phyloP scores from a whole-genome alignment of 2,797 vertebrate genomes.

The Pseudopleuronectes americanus region DNA sequence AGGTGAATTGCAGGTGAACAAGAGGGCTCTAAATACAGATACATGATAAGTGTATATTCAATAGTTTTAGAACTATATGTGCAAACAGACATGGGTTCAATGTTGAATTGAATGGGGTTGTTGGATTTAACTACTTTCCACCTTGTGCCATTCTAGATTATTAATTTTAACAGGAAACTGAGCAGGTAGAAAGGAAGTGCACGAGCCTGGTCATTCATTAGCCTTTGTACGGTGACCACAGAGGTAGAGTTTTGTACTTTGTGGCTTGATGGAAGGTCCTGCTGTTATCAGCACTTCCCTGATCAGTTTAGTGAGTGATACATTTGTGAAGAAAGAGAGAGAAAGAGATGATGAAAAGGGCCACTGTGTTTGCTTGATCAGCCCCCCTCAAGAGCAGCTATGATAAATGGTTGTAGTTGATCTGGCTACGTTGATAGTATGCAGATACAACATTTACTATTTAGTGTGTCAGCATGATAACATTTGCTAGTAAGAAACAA shows the following conservation, averaged over 20 bases:
- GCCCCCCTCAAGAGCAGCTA: conserved; percentile 12
- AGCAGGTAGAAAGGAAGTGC: background rate
- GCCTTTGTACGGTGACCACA: conserved; percentile 20
- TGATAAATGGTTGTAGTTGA: background rate
- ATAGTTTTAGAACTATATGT: too few relatives aligned
- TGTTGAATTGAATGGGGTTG: too few relatives aligned
- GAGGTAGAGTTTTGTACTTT: conserved; percentile 59
- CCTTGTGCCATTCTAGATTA: background rate
- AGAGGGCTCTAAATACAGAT: too few relatives aligned
- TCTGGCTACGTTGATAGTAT: background rate
- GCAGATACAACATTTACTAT: too few relatives aligned
- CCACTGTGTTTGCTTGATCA: conserved; percentile 44
- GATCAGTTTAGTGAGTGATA: conserved; percentile 29
- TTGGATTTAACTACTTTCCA: too few relatives aligned
- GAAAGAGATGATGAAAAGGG: conserved; percentile 20
- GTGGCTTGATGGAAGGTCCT: conserved; percentile 53
- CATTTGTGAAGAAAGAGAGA: background rate
- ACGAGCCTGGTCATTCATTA: conserved; percentile 54
- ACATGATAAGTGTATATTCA: too few relatives aligned
- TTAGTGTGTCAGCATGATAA: too few relatives aligned
- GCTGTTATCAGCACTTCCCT: conserved; percentile 61
- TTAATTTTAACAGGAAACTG: background rate
- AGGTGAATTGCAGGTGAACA: too few relatives aligned
- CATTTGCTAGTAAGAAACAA: too few relatives aligned
- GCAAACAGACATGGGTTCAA: too few relatives aligned